Evolutionary conservation across 2,888 invertebrate species (phyloP).

Genomic region (Monochamus alternatus): DNA sequence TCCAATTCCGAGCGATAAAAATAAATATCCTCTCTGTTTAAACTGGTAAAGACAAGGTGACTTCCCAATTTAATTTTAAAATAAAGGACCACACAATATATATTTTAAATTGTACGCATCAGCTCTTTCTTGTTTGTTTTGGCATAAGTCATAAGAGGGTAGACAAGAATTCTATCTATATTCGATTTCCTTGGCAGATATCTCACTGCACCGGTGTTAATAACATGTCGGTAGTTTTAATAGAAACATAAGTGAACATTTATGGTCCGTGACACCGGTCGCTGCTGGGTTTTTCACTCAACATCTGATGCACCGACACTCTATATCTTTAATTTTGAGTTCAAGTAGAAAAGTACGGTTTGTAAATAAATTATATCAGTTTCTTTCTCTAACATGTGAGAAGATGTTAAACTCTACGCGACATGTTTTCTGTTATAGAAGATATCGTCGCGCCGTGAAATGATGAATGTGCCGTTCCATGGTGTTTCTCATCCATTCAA

Average conservation of each 20-base stretch:
- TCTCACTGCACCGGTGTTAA: slow-evolving; percentile 63
- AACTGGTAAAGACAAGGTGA: background rate
- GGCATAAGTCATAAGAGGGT: slow-evolving; percentile 27
- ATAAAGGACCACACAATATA: slow-evolving; percentile 32
- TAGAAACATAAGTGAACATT: slow-evolving; percentile 72
- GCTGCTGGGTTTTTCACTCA: slow-evolving; percentile 59
- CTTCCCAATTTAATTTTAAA: slow-evolving; percentile 29
- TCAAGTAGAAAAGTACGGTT: slow-evolving; percentile 52
- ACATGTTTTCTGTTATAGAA: slow-evolving; percentile 54
- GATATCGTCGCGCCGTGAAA: slow-evolving; percentile 63
- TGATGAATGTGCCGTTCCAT: slow-evolving; percentile 66
- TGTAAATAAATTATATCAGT: slow-evolving; percentile 49
- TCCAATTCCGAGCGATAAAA: slow-evolving; percentile 3
- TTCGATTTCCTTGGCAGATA: slow-evolving; percentile 65
- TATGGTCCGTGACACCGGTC: slow-evolving; percentile 71
- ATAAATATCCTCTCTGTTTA: slow-evolving; percentile 5
- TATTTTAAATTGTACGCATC: slow-evolving; percentile 25
- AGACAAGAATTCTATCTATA: slow-evolving; percentile 25
- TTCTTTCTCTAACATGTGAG: slow-evolving; percentile 47
- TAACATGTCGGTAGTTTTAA: slow-evolving; percentile 68
- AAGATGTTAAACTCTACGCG: slow-evolving; percentile 37
- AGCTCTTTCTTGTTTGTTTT: slow-evolving; percentile 31
- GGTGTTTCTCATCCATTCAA: slow-evolving; percentile 66
- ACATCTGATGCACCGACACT: slow-evolving; percentile 65
- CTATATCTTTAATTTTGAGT: slow-evolving; percentile 55